Evolutionary conservation across 2,113 vertebrate species (phyloP).

Genomic region (Struthio camelus): DNA sequence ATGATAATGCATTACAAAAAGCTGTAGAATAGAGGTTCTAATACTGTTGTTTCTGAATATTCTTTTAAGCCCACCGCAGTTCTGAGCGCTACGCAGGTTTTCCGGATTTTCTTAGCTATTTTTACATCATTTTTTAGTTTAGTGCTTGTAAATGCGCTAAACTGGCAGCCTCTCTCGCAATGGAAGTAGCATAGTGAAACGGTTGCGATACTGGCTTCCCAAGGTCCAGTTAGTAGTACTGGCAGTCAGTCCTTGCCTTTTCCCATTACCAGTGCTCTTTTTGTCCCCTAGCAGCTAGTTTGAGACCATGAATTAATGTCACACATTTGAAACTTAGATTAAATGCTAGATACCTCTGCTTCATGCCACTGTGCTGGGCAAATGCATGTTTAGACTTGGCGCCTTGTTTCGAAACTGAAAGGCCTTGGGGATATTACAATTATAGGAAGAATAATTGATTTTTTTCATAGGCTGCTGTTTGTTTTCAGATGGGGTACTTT

Average conservation of each 20-base stretch:
- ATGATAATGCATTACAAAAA: not conserved
- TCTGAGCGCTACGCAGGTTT: not conserved
- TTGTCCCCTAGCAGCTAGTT: not conserved
- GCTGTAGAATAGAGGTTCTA: not conserved
- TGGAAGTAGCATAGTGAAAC: not conserved
- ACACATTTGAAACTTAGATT: not conserved
- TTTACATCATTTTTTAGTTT: not conserved
- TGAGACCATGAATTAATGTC: not conserved
- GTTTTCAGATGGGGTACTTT: not conserved
- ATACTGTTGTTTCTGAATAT: not conserved
- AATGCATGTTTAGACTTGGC: not conserved
- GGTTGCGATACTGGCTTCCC: not conserved
- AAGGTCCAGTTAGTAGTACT: not conserved
- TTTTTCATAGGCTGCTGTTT: not conserved
- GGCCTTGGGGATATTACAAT: not conserved
- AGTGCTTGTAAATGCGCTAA: not conserved
- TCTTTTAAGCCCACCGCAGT: not conserved
- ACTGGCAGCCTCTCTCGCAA: not conserved
- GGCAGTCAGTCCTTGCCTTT: not conserved
- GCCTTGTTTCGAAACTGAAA: not conserved
- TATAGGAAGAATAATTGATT: not conserved
- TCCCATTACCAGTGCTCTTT: accelerated
- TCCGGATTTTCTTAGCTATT: not conserved
- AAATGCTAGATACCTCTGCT: not conserved
- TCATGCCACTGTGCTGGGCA: not conserved